phyloP scores from a whole-genome alignment of 2,888 invertebrate genomes.

The Stenodema calcarata region DNA sequence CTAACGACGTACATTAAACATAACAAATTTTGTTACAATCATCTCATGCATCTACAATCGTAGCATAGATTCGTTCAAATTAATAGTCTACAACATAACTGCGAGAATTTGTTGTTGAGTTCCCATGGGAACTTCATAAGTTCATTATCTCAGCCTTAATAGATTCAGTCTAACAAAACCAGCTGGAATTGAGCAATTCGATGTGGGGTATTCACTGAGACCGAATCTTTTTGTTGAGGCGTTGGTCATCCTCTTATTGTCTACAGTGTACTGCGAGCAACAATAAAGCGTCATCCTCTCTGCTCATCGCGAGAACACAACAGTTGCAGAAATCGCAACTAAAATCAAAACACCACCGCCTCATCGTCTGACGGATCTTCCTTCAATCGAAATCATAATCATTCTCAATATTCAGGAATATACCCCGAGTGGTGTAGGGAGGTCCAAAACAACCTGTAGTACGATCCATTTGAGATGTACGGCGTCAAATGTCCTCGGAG shows the following conservation, averaged over 20 bases:
- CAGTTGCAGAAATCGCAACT: neutral
- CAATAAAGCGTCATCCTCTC: neutral
- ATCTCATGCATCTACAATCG: no score
- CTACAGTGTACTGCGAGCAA: neutral
- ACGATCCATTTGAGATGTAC: no score
- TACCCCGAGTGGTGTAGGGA: neutral
- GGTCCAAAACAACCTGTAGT: neutral
- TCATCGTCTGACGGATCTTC: neutral
- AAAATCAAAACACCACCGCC: neutral
- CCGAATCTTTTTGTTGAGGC: neutral
- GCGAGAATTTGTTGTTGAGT: neutral
- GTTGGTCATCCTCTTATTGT: neutral
- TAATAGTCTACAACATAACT: no score
- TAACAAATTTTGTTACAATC: no score
- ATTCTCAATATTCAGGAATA: neutral
- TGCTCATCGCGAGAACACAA: neutral
- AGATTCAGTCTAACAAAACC: neutral
- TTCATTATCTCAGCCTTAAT: neutral
- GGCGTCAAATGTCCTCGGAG: no score
- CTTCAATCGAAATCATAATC: neutral
- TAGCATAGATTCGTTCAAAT: no score
- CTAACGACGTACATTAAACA: no score
- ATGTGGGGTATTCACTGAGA: neutral
- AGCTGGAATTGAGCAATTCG: neutral
- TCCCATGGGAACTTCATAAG: neutral